These are phyloP conservation scores for Scomber colias DNA, from an alignment of 2,113 vertebrate genomes.

Conservation along the genomic window DNA sequence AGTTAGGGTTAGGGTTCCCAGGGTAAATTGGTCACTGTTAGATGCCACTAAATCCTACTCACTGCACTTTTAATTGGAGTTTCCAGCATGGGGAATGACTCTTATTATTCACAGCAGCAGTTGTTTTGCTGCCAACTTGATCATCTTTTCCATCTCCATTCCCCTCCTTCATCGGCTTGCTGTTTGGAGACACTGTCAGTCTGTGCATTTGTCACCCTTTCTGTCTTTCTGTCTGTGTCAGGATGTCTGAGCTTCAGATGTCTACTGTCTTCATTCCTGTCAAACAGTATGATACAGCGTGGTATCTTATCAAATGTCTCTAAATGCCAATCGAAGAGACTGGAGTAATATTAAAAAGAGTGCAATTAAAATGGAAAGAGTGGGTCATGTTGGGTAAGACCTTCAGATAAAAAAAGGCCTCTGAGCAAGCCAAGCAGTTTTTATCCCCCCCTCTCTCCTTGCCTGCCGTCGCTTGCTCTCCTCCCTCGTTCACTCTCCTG, in stretches of 20 bases:
- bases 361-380: conserved; percentile 76
- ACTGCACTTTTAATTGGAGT: conserved; percentile 49
- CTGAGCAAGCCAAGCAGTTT: conserved; percentile 57
- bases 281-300: conserved; percentile 42
- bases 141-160: conserved; percentile 32
- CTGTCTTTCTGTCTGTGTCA: conserved; percentile 33
- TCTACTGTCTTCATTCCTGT: conserved; percentile 55
- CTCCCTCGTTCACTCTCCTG: conserved; percentile 65
- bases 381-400: conserved; percentile 69
- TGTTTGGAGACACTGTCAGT: conserved; percentile 39
- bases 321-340: conserved; percentile 64
- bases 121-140: conserved; percentile 50
- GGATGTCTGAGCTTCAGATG: conserved; percentile 52
- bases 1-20: too few relatives aligned
- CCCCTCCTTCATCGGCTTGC: conserved; percentile 27
- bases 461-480: conserved; percentile 43
- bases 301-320: conserved; percentile 63
- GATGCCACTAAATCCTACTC: too few relatives aligned
- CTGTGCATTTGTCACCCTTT: conserved; percentile 41
- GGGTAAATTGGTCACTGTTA: too few relatives aligned
- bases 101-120: conserved; percentile 66
- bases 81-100: conserved; percentile 52
- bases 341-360: conserved; percentile 60
- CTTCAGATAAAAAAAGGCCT: conserved; percentile 61
- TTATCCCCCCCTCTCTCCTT: neutral